Evolutionary conservation across 2,888 invertebrate species (phyloP).

Genomic region (Lasioglossum leucozonium): DNA sequence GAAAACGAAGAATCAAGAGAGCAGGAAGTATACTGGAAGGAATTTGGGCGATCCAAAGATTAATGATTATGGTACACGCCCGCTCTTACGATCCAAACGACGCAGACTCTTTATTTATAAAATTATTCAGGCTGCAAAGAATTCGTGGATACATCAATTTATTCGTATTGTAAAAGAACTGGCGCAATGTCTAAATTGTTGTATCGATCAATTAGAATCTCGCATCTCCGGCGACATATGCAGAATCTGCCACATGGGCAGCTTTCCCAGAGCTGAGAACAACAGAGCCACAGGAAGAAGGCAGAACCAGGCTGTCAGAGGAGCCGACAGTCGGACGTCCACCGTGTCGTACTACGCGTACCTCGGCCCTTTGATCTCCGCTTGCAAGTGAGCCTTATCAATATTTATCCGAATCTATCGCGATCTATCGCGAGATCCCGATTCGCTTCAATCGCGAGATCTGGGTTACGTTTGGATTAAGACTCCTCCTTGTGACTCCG

Average conservation of each 20-base stretch:
- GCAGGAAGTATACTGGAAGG: background rate
- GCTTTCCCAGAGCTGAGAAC: slow-evolving; percentile 65
- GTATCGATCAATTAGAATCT: slow-evolving; percentile 28
- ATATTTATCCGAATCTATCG: slow-evolving; percentile 34
- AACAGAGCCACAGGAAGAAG: slow-evolving; percentile 61
- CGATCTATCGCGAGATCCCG: slow-evolving; percentile 23
- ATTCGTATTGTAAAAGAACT: too few species aligned
- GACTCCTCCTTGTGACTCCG: slow-evolving; percentile 4
- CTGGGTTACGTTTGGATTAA: slow-evolving; percentile 36
- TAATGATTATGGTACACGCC: slow-evolving; percentile 42
- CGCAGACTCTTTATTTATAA: background rate
- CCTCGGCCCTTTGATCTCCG: slow-evolving; percentile 80
- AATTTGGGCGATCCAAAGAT: slow-evolving; percentile 27
- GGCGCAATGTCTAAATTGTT: too few species aligned
- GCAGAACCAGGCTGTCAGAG: slow-evolving; percentile 60
- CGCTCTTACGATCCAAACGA: background rate
- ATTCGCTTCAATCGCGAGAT: slow-evolving; percentile 8
- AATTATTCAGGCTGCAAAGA: background rate
- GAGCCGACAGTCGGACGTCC: slow-evolving; percentile 70
- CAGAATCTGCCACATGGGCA: slow-evolving; percentile 83
- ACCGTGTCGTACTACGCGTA: slow-evolving; percentile 74
- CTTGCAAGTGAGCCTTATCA: slow-evolving; percentile 79
- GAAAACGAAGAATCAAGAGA: background rate
- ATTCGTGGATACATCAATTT: background rate
- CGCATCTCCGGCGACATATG: slow-evolving; percentile 77